phyloP scores from a whole-genome alignment of 2,888 invertebrate genomes.

The Agrochola litura region DNA sequence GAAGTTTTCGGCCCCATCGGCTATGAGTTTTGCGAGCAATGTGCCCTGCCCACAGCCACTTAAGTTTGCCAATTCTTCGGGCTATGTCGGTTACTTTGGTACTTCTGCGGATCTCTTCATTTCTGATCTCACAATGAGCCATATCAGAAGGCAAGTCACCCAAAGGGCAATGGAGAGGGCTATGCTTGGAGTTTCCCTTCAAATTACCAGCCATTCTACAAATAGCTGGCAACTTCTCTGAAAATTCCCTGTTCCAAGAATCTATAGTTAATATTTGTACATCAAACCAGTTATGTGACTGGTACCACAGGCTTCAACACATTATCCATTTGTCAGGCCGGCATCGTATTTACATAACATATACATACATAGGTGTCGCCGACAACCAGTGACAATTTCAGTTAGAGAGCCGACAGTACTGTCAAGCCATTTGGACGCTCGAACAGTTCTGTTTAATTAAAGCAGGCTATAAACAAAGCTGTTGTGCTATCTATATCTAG shows the following conservation, averaged over 20 bases:
- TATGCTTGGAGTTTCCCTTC: not conserved
- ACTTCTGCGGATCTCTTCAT: no score
- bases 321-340: not conserved
- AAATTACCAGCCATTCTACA: not conserved
- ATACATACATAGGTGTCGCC: not conserved
- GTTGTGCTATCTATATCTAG: not conserved
- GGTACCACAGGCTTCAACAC: no score
- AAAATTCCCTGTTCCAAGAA: not conserved
- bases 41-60: no score
- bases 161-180: no score
- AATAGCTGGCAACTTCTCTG: not conserved
- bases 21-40: no score
- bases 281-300: not conserved
- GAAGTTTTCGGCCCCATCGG: no score
- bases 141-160: no score
- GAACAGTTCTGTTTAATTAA: conserved; percentile 46
- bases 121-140: no score
- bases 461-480: conserved; percentile 38
- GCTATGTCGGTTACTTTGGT: no score
- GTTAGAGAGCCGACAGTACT: conserved; percentile 17
- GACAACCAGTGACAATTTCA: conserved; percentile 29
- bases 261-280: not conserved
- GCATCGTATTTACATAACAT: not conserved
- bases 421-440: conserved; percentile 20
- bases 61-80: no score